Evolutionary conservation across 2,113 vertebrate species (phyloP).

Genomic region (Catagonus wagneri): DNA sequence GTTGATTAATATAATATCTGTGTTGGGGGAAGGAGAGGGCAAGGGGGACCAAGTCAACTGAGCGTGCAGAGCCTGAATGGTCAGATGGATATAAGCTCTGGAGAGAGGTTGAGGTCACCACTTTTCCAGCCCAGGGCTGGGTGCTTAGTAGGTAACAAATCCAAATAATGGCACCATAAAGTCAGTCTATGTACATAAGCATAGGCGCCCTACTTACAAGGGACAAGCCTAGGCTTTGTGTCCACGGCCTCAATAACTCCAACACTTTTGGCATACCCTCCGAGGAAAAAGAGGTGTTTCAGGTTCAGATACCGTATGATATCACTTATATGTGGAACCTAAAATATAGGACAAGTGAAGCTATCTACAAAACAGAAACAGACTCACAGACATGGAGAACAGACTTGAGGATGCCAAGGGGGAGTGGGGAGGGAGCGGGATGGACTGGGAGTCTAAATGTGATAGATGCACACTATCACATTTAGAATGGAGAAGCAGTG

Average conservation of each 20-base stretch:
- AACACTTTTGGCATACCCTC: neutral
- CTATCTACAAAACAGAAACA: too few relatives aligned
- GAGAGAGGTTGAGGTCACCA: neutral
- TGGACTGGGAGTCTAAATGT: too few relatives aligned
- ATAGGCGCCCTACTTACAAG: neutral
- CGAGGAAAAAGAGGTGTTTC: neutral
- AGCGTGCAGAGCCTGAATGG: neutral
- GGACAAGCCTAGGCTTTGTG: neutral
- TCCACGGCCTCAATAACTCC: neutral
- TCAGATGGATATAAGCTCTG: neutral
- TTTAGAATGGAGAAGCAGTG: too few relatives aligned
- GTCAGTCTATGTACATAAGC: neutral
- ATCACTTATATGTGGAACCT: too few relatives aligned
- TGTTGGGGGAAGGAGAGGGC: neutral
- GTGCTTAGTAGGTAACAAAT: neutral
- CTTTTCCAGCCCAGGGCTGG: neutral
- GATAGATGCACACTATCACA: too few relatives aligned
- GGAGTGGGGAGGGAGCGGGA: too few relatives aligned
- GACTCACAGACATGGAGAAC: too few relatives aligned
- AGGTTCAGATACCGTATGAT: neutral
- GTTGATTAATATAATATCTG: constrained; percentile 70
- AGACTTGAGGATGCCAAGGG: too few relatives aligned
- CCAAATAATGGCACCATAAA: neutral
- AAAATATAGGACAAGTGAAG: too few relatives aligned
- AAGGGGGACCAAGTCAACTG: neutral